Percentiles rank a stretch among this genome's conserved stretches.
phyloP scores from a whole-genome alignment of 1,140 invertebrate genomes.

The Aphis craccivora region DNA sequence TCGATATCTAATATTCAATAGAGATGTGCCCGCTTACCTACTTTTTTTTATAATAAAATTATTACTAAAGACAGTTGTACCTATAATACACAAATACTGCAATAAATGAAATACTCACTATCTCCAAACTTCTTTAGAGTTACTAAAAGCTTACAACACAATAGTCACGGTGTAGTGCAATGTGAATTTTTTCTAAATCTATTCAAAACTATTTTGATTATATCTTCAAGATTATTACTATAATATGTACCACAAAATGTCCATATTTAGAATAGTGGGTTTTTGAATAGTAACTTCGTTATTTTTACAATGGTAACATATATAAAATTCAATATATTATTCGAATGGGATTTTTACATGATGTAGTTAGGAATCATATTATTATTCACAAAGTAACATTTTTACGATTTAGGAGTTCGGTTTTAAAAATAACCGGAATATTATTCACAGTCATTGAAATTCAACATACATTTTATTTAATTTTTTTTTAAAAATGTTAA shows the following conservation, averaged over 20 bases:
- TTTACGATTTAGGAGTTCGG: not conserved
- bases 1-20: too few relatives aligned
- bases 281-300: conserved; percentile 35
- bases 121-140: not conserved
- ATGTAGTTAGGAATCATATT: not conserved
- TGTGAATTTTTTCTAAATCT: not conserved
- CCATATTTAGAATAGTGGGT: not conserved
- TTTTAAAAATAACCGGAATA: not conserved
- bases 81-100: not conserved
- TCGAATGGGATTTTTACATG: conserved; percentile 8
- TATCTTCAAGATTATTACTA: not conserved
- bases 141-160: not conserved
- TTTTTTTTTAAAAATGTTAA: not conserved
- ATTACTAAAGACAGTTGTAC: not conserved
- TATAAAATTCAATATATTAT: conserved; percentile 5
- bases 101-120: not conserved
- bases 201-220: not conserved
- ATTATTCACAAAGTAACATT: not conserved
- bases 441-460: not conserved
- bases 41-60: not conserved
- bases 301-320: not conserved
- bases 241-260: conserved; percentile 5
- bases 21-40: too few relatives aligned
- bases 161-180: not conserved
- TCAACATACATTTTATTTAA: not conserved